phyloP scores from a whole-genome alignment of 1,140 invertebrate genomes.

The Ceratosolen solmsi region DNA sequence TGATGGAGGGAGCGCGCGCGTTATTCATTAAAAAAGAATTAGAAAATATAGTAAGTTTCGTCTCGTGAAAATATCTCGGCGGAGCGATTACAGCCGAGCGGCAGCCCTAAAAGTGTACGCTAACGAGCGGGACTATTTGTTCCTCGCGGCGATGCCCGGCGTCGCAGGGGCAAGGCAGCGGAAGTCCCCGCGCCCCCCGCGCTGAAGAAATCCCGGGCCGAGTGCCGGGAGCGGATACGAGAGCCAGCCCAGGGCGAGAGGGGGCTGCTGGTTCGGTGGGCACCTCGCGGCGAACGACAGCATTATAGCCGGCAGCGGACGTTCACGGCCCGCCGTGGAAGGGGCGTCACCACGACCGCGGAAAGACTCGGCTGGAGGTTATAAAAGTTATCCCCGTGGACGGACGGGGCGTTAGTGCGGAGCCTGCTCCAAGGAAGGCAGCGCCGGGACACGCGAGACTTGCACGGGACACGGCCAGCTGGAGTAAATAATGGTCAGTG shows the following conservation, averaged over 20 bases:
- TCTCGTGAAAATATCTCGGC: slow-evolving; percentile 3
- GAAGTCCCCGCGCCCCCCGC: neutral
- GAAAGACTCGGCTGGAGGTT: slow-evolving; percentile 55
- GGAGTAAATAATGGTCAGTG: slow-evolving; percentile 39
- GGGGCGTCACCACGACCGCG: slow-evolving; percentile 53
- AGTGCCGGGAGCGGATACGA: too few relatives aligned
- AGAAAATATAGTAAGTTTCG: slow-evolving; percentile 35
- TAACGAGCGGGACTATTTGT: neutral
- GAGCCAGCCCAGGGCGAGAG: neutral
- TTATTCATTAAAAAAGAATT: slow-evolving; percentile 21
- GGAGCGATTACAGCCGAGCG: neutral
- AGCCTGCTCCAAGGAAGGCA: neutral
- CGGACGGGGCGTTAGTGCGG: slow-evolving; percentile 57
- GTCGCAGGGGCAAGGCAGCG: too few relatives aligned
- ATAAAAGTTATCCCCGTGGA: slow-evolving; percentile 65
- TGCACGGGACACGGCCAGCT: neutral
- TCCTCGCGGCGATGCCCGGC: too few relatives aligned
- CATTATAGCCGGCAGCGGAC: slow-evolving; percentile 56
- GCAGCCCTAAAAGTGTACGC: neutral
- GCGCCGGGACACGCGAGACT: neutral
- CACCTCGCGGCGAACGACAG: slow-evolving; percentile 23
- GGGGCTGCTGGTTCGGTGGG: too few relatives aligned
- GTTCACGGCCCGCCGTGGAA: slow-evolving; percentile 48
- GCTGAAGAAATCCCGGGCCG: too few relatives aligned
- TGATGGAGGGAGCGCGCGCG: neutral